phyloP scores from a whole-genome alignment of 2,113 vertebrate genomes.

The Galbula dea region DNA sequence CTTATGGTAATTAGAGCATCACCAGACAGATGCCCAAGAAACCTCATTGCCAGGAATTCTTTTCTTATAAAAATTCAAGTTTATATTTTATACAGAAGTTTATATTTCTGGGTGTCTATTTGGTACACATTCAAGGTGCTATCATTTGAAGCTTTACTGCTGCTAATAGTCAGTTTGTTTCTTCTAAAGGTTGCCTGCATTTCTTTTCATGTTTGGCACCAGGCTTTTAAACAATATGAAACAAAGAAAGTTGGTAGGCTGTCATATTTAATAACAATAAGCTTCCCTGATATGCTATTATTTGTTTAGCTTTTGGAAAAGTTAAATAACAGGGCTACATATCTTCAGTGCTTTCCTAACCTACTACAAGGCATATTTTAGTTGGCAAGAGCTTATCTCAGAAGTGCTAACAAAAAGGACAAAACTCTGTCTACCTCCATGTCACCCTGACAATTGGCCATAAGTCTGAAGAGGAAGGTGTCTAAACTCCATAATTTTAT shows the following conservation, averaged over 20 bases:
- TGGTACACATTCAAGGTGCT: background rate
- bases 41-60: background rate
- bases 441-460: background rate
- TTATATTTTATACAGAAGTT: background rate
- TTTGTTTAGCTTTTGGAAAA: slow-evolving; percentile 50
- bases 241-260: slow-evolving; percentile 22
- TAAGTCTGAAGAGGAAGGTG: background rate
- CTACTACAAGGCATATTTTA: slow-evolving; percentile 39
- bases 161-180: background rate
- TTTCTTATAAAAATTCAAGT: background rate
- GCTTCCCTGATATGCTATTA: slow-evolving; percentile 9
- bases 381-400: slow-evolving; percentile 35
- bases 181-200: background rate
- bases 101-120: background rate
- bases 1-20: background rate
- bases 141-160: background rate
- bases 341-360: slow-evolving; percentile 53
- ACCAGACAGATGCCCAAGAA: background rate
- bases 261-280: slow-evolving; percentile 46
- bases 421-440: background rate
- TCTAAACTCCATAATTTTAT: background rate
- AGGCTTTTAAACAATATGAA: slow-evolving; percentile 12
- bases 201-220: slow-evolving; percentile 10
- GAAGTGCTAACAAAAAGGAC: slow-evolving; percentile 25
- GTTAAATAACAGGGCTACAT: slow-evolving; percentile 31